phyloP scores from a whole-genome alignment of 2,888 invertebrate genomes.

The Panopea generosa region DNA sequence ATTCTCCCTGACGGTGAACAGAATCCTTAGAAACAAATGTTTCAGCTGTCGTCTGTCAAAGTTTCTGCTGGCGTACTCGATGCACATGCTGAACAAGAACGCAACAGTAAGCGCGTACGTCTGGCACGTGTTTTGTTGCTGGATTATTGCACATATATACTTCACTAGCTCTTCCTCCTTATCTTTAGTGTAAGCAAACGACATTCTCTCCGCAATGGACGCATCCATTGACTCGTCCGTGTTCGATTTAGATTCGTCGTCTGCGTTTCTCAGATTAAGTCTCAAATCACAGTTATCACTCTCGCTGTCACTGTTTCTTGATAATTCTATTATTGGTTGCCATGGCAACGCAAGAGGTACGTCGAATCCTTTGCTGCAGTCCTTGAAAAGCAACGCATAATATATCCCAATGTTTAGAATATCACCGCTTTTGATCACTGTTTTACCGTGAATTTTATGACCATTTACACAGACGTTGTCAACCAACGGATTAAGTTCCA shows the following conservation, averaged over 20 bases:
- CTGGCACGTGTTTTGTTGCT: conserved; percentile 62
- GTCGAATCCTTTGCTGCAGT: conserved; percentile 75
- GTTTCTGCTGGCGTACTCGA: conserved; percentile 74
- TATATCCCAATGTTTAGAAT: conserved; percentile 78
- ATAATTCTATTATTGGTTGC: conserved; percentile 58
- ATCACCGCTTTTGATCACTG: conserved; percentile 77
- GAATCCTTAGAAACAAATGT: conserved; percentile 69
- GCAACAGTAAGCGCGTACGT: conserved; percentile 73
- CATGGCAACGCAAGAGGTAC: conserved; percentile 74
- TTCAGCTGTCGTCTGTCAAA: conserved; percentile 71
- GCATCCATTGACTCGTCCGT: conserved; percentile 61
- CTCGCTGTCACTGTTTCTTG: conserved; percentile 19
- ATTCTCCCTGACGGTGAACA: conserved; percentile 68
- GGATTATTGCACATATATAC: conserved; percentile 71
- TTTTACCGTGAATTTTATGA: conserved; percentile 56
- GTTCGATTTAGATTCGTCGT: conserved; percentile 55
- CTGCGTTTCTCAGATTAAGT: conserved; percentile 21
- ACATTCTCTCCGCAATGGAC: conserved; percentile 59
- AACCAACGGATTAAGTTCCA: conserved; percentile 69
- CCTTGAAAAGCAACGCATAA: conserved; percentile 81
- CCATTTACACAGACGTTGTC: conserved; percentile 75
- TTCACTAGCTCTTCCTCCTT: conserved; percentile 78
- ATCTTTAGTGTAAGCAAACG: conserved; percentile 71
- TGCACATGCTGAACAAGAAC: conserved; percentile 73
- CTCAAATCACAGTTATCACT: conserved; percentile 24